Evolutionary conservation across 2,797 vertebrate genomes (phyloP).

Genomic region (Ptychadena robeensis): DNA sequence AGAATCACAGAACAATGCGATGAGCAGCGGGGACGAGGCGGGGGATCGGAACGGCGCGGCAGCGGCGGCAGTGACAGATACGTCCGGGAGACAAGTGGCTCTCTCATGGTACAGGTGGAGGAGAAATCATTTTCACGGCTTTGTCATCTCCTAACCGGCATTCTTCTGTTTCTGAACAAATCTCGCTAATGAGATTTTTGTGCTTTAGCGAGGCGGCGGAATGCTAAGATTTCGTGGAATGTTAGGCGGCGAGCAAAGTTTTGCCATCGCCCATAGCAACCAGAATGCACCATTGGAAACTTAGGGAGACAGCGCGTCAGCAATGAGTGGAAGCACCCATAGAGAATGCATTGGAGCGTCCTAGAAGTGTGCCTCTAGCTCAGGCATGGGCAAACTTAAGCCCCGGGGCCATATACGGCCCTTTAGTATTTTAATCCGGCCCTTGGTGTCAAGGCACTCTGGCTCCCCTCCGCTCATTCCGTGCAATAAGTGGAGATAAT

Average conservation of each 20-base stretch:
- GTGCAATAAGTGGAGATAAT: too few relatives aligned
- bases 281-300: not conserved
- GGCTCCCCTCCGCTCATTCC: too few relatives aligned
- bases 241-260: not conserved
- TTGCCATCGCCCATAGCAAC: not conserved
- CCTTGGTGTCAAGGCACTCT: too few relatives aligned
- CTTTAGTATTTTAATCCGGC: too few relatives aligned
- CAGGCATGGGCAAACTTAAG: too few relatives aligned
- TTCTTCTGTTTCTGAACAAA: conserved; percentile 8
- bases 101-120: conserved; percentile 17
- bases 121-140: conserved; percentile 7
- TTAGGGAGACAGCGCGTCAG: too few relatives aligned
- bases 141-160: not conserved
- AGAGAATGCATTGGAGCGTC: too few relatives aligned
- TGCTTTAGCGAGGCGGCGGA: not conserved
- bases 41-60: not conserved
- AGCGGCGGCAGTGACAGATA: conserved; percentile 14
- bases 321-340: too few relatives aligned
- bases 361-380: too few relatives aligned
- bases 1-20: conserved; percentile 22
- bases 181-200: conserved; percentile 21
- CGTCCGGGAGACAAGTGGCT: conserved; percentile 1
- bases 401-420: too few relatives aligned
- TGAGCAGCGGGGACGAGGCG: not conserved
- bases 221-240: not conserved